These are phyloP conservation scores for Turnix velox DNA, from an alignment of 2,113 vertebrate species.

Conservation along the genomic window DNA sequence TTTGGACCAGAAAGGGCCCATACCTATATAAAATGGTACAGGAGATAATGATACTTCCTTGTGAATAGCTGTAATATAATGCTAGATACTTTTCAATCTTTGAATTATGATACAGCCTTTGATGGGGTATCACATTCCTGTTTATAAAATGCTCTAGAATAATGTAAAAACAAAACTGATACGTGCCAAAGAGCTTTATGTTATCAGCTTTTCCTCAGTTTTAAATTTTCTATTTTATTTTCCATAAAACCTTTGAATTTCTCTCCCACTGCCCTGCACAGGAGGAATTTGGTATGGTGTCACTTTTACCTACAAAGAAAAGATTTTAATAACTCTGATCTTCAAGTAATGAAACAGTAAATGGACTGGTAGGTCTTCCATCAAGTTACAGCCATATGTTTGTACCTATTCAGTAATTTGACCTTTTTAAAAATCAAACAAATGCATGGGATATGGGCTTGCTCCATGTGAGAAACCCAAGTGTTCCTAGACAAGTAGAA, in stretches of 20 bases:
- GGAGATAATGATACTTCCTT: background rate
- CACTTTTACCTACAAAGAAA: background rate
- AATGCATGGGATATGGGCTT: background rate
- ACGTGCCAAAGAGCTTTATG: background rate
- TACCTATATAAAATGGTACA: background rate
- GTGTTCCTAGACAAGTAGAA: fast-evolving
- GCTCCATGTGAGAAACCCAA: background rate
- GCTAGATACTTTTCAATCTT: background rate
- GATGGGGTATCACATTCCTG: background rate
- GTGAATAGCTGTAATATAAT: background rate
- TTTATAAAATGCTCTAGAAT: background rate
- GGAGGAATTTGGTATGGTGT: background rate
- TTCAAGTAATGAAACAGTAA: background rate
- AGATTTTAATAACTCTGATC: background rate
- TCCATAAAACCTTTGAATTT: background rate
- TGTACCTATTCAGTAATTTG: background rate
- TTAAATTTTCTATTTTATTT: background rate
- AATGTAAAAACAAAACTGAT: background rate
- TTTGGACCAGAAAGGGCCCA: background rate
- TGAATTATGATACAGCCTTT: background rate
- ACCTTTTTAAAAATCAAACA: background rate
- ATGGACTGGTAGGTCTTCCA: background rate
- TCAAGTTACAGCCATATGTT: background rate
- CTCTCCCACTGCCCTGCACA: background rate
- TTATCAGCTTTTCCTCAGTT: background rate